Evolutionary conservation across 2,797 vertebrate species (phyloP), one percentile per base, ranked within the genome.

Genomic region (Xenentodon cancila): DNA sequence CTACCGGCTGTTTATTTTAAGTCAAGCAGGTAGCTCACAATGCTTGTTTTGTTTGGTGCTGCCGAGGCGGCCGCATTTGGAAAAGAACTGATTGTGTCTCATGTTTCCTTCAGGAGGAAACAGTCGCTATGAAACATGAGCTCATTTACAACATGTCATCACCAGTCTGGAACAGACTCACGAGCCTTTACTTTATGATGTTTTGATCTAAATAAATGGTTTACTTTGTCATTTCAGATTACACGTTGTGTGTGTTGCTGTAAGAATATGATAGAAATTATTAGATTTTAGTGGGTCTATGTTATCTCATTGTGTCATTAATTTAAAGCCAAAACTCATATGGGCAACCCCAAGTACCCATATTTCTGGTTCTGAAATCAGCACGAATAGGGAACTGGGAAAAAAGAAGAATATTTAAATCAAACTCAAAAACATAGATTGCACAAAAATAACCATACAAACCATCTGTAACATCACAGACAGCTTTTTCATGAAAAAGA

Each of bases 21-120:
- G 73, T 17, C 11, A 2, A 27, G 70, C 73, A 60, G 71, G 74
- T 62, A 71, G 63, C 56, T 64, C 62, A 83, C 85, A 84, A 82
- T 81, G 71, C 72, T n/a, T 76, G 76, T 83, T 83, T 84, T 88
- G 85, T 88, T 76, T 63, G 79, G 69, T 62, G 42, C 34, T 37
- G 34, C 5, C 34, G 34, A 37, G 12, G 12, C 34, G 12, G 34
- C 34, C 2, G 44, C 58, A 72, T 71, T 63, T 63, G 59, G 57
- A 80, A 64, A 75, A 72, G 61, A 71, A 42, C 65, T 59, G 64
- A 78, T 56, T 75, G 74, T 56, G 56, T 78, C 65, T 85, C 71
- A 48, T 45, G 68, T 84, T 89, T 79, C 76, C 17, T 62, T 69
- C 16, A 0, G 59, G 55, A 47, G 54, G 65, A 66, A 75, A 65